phyloP scores from a whole-genome alignment of 2,888 invertebrate genomes.

The Limulus polyphemus region DNA sequence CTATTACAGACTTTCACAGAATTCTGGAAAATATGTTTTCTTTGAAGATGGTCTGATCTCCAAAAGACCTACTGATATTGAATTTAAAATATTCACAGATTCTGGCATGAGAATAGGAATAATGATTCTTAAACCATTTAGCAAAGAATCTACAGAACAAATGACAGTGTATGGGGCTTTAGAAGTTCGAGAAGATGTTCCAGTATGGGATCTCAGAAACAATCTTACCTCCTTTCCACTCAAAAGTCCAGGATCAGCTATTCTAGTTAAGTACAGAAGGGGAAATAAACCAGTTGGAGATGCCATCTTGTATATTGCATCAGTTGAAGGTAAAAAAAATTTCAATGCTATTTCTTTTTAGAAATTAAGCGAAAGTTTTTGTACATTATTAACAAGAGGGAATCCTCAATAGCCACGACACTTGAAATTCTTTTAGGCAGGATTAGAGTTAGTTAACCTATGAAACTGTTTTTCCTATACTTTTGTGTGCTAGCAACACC shows the following conservation, averaged over 20 bases:
- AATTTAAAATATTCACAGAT: slow-evolving; percentile 16
- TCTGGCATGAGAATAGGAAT: slow-evolving; percentile 50
- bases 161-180: slow-evolving; percentile 56
- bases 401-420: too few relatives aligned
- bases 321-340: slow-evolving; percentile 43
- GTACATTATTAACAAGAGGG: too few relatives aligned
- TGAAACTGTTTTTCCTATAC: too few relatives aligned
- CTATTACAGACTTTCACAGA: slow-evolving; percentile 10
- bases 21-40: slow-evolving; percentile 5
- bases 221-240: slow-evolving; percentile 65
- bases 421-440: too few relatives aligned
- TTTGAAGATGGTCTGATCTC: neutral
- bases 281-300: slow-evolving; percentile 66
- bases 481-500: too few relatives aligned
- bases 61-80: neutral
- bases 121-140: slow-evolving; percentile 78
- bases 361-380: too few relatives aligned
- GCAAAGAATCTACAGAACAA: slow-evolving; percentile 71
- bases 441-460: too few relatives aligned
- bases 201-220: slow-evolving; percentile 57
- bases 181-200: slow-evolving; percentile 36
- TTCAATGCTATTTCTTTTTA: too few relatives aligned
- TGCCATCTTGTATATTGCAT: slow-evolving; percentile 61
- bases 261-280: slow-evolving; percentile 65
- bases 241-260: slow-evolving; percentile 45